A percentile compares a stretch with the other conserved stretches of the same genome.
Evolutionary conservation across 1,140 invertebrate genomes (phyloP).

Genomic region (Diorhabda sublineata): DNA sequence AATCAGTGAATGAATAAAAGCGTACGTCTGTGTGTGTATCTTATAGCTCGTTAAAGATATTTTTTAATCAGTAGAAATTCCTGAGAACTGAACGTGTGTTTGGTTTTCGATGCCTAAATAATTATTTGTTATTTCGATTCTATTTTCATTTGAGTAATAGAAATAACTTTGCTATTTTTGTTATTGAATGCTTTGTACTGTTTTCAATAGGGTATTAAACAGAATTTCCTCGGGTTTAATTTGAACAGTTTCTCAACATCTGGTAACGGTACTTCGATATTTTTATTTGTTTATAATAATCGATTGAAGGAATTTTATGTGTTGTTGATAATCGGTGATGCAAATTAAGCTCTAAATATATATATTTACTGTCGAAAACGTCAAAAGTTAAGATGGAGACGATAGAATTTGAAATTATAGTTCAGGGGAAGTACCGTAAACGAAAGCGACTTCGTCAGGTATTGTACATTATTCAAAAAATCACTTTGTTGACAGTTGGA

Average conservation of each 20-base stretch:
- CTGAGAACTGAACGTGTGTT: conserved; percentile 7
- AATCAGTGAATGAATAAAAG: neutral
- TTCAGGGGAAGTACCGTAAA: too few relatives aligned
- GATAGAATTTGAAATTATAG: too few relatives aligned
- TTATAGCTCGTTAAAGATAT: conserved; percentile 8
- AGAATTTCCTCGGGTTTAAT: neutral
- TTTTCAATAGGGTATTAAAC: neutral
- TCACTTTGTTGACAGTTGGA: too few relatives aligned
- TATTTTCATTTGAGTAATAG: conserved; percentile 7
- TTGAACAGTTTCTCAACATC: neutral
- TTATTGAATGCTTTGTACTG: neutral
- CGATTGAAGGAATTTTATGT: too few relatives aligned
- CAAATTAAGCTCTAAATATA: too few relatives aligned
- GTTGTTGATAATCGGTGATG: too few relatives aligned
- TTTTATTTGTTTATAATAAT: too few relatives aligned
- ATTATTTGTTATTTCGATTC: conserved; percentile 10
- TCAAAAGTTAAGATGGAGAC: too few relatives aligned
- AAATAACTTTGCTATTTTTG: neutral
- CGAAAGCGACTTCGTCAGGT: too few relatives aligned
- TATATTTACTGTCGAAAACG: too few relatives aligned
- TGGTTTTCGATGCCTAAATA: conserved; percentile 9
- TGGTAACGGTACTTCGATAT: too few relatives aligned
- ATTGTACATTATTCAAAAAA: too few relatives aligned
- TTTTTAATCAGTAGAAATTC: conserved; percentile 11
- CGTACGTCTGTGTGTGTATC: neutral